These are phyloP conservation scores for Pteromalus puparum DNA, from an alignment of 1,140 invertebrate species.

Conservation along the genomic window DNA sequence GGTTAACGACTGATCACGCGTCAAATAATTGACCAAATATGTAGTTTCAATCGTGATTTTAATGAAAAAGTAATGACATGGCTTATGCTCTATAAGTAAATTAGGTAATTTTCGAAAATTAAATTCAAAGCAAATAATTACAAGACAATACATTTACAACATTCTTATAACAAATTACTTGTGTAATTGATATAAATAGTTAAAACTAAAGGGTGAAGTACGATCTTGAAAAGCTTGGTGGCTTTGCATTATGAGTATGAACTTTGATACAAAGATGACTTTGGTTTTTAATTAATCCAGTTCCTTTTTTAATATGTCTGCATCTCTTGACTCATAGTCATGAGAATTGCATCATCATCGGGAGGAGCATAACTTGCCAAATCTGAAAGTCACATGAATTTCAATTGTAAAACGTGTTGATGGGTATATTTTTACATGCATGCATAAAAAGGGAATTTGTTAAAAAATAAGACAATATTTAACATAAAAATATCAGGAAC, in stretches of 20 bases:
- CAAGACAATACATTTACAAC: constrained; percentile 13
- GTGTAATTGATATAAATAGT: neutral
- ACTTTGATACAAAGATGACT: constrained; percentile 21
- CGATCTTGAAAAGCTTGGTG: constrained; percentile 16
- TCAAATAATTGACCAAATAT: neutral
- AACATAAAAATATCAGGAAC: constrained; percentile 3
- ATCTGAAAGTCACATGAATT: constrained; percentile 66
- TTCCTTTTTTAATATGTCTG: constrained; percentile 65
- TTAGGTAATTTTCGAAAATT: neutral
- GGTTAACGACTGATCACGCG: neutral
- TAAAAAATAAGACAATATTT: constrained; percentile 15
- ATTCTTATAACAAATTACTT: constrained; percentile 14
- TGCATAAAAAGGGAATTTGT: neutral
- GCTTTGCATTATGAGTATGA: neutral
- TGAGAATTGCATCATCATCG: constrained; percentile 77
- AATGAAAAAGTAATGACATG: neutral
- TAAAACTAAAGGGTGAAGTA: constrained; percentile 2
- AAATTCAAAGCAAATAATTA: constrained; percentile 5
- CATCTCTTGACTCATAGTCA: constrained; percentile 74
- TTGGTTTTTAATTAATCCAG: constrained; percentile 14
- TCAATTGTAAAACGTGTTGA: constrained; percentile 19
- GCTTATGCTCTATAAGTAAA: neutral
- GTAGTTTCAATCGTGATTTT: neutral
- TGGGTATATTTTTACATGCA: neutral
- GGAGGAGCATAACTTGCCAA: constrained; percentile 77